Evolutionary conservation across 2,113 vertebrate species (phyloP).

Genomic region (Galbula dea): DNA sequence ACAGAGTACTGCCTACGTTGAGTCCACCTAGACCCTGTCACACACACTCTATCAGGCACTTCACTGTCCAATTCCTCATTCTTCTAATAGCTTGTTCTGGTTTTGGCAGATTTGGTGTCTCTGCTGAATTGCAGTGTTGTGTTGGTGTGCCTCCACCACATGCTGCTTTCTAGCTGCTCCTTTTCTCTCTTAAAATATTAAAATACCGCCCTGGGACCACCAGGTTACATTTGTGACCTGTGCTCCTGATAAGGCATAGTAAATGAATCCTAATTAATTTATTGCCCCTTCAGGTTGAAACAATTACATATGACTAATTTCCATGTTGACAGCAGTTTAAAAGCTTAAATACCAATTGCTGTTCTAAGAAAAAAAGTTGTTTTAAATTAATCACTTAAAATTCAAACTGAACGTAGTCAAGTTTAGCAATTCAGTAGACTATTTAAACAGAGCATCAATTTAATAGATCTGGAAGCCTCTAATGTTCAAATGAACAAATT

Average conservation of each 20-base stretch:
- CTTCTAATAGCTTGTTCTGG: slow-evolving; percentile 68
- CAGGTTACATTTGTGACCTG: slow-evolving; percentile 59
- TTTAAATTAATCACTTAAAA: slow-evolving; percentile 61
- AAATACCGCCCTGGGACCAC: slow-evolving; percentile 65
- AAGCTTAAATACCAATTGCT: slow-evolving; percentile 34
- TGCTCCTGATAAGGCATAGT: slow-evolving; percentile 54
- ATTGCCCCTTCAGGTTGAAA: slow-evolving; percentile 54
- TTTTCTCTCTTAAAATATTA: slow-evolving; percentile 69
- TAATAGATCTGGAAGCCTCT: slow-evolving; percentile 64
- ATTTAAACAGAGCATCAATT: slow-evolving; percentile 33
- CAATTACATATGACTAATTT: slow-evolving; percentile 59
- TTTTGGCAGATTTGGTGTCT: slow-evolving; percentile 69
- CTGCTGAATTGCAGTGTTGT: slow-evolving; percentile 73
- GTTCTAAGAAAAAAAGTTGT: slow-evolving; percentile 18
- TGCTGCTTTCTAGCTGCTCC: slow-evolving; percentile 38
- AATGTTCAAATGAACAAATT: slow-evolving; percentile 58
- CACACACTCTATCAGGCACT: background rate
- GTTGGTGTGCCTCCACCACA: slow-evolving; percentile 70
- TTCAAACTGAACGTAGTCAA: slow-evolving; percentile 51
- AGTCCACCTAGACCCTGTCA: background rate
- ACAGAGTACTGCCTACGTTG: background rate
- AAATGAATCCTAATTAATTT: slow-evolving; percentile 77
- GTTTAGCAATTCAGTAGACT: slow-evolving; percentile 54
- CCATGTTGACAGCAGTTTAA: slow-evolving; percentile 56
- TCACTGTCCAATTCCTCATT: slow-evolving; percentile 67